Base-by-base conservation (phyloP, 2,888 invertebrate species). In the Julus scanicus region DNA sequence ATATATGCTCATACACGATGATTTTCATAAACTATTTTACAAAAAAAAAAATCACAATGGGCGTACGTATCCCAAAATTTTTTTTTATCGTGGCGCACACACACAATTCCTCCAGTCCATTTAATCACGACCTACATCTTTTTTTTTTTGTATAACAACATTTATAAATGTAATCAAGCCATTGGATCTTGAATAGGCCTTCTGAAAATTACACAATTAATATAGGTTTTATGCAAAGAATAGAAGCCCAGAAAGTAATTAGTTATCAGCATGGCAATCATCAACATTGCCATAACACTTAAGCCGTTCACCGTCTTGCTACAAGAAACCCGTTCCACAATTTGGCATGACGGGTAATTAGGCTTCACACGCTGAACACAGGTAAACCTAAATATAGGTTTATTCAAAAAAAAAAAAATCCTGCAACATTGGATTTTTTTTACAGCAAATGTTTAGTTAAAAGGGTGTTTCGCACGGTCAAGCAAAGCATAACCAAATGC, bases 41-140 rank as follows among this genome's bases (percentile, higher is more conserved):
- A 39, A 29, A 37, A 80, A 71, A 71, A 80, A 63, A 63, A 20
- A 63, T 63, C 15, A 80, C 29, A 29, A 80, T 80, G 37, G 80
- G 80, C 80, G 80, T 80, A 80, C 37, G 37, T 80, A 11, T 80
- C 80, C 37, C 37, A 80, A 63, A 37, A 9, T 15, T 80, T 80
- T 80, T 80, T 80, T 15, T 29, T 9, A 80, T 15, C 80, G 9
- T 15, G 37, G 13, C 37, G 13, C 5, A 37, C 8, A 80, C 5
- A 37, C 8, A 80, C 80, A 80, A 80, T 37, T 13, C 80, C 37
- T 80, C 80, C 80, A 80, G 80, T 37, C 80, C 80, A 80, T 80
- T 80, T 80, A 80, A 80, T 80, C 80, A 80, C 80, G 80, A 80
- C 80, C 80, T 80, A 80, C 37, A 80, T 80, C 80, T 80, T 80